Conservation (phyloP, 2,797 vertebrate species). For the Tapirus indicus region DNA sequence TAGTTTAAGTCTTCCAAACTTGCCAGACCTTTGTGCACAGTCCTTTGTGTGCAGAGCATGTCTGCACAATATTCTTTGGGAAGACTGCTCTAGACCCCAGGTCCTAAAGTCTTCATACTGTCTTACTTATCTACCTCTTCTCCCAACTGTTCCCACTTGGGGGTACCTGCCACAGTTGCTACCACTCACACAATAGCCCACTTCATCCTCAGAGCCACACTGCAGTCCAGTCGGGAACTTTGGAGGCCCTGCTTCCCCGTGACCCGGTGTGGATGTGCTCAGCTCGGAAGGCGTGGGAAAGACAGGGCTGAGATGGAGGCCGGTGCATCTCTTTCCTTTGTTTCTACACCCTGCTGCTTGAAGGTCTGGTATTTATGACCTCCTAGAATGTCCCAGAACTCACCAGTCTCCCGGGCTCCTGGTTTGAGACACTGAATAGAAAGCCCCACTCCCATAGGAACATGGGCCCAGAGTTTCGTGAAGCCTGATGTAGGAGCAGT, state of each 20-base stretch:
- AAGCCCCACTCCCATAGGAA: not conserved
- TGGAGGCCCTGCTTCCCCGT: not conserved
- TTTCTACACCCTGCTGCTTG: not conserved
- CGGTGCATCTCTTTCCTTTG: not conserved
- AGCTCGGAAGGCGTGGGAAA: not conserved
- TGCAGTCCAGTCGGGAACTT: accelerated
- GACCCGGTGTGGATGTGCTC: not conserved
- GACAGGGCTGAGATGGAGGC: not conserved
- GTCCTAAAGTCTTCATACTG: accelerated
- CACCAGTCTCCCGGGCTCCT: no score
- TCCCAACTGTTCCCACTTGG: not conserved
- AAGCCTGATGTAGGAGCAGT: not conserved
- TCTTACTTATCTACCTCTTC: not conserved
- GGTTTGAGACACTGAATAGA: not conserved
- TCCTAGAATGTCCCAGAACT: not conserved
- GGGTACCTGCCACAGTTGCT: not conserved
- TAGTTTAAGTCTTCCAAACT: not conserved
- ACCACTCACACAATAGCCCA: not conserved
- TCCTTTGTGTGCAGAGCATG: not conserved
- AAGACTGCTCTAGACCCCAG: no score
- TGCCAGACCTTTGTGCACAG: not conserved
- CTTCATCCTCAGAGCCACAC: not conserved
- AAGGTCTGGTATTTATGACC: not conserved
- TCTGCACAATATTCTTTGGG: not conserved
- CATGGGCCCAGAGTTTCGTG: not conserved